phyloP scores from a whole-genome alignment of 2,888 invertebrate genomes.

The Octodonta nipae region DNA sequence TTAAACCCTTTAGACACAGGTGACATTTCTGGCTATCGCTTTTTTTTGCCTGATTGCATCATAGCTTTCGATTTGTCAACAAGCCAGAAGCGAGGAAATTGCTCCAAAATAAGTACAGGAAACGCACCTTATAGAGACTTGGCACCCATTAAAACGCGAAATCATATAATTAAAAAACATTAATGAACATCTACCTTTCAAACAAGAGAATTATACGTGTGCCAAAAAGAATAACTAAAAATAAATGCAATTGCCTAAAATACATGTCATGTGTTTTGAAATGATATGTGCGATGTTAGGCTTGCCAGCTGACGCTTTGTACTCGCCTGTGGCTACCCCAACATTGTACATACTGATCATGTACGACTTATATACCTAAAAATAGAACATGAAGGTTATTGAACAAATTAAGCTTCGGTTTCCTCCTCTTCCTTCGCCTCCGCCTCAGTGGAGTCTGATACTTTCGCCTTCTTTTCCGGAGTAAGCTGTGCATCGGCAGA shows the following conservation, averaged over 20 bases:
- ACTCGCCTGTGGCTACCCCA: slow-evolving; percentile 18
- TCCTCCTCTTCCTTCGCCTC: slow-evolving; percentile 42
- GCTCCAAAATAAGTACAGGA: slow-evolving; percentile 30
- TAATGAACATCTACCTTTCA: slow-evolving; percentile 16
- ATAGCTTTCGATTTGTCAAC: no score
- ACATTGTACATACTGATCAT: slow-evolving; percentile 23
- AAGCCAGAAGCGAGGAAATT: no score
- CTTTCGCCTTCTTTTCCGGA: slow-evolving; percentile 61
- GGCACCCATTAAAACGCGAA: slow-evolving; percentile 19
- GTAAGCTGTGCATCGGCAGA: slow-evolving; percentile 43
- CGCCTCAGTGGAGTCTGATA: slow-evolving; percentile 47
- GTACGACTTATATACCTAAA: no score
- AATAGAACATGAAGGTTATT: slow-evolving; percentile 10
- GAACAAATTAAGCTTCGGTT: slow-evolving; percentile 40
- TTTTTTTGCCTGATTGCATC: no score
- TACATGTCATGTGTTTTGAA: slow-evolving; percentile 19
- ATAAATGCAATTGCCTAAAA: slow-evolving; percentile 27
- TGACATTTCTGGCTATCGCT: no score
- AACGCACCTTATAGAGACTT: slow-evolving; percentile 23
- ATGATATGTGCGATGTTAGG: slow-evolving; percentile 21
- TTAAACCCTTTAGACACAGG: no score
- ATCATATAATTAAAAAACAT: neutral
- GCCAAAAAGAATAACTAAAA: slow-evolving; percentile 19
- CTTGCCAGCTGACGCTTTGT: no score
- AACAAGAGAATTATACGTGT: no score